Conservation (phyloP, 2,888 invertebrate species). For the Subacronicta megacephala region DNA sequence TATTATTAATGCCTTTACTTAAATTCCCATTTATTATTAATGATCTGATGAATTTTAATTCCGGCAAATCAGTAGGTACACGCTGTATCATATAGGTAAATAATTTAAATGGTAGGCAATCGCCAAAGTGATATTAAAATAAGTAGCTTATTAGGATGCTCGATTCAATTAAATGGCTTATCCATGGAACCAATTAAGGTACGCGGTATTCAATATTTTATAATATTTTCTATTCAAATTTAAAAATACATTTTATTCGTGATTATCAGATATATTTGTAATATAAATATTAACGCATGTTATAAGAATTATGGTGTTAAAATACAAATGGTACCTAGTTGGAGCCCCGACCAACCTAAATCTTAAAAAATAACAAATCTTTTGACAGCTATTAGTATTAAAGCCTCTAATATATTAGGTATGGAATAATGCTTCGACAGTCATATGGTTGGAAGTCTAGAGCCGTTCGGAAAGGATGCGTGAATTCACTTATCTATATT, state of each 20-base stretch:
- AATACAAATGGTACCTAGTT: conserved; percentile 8
- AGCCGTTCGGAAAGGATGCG: too few relatives aligned
- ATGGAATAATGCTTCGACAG: too few relatives aligned
- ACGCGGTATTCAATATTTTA: conserved; percentile 52
- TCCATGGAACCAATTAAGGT: conserved; percentile 73
- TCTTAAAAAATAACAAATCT: not conserved
- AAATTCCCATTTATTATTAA: not conserved
- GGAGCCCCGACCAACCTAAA: conserved; percentile 1
- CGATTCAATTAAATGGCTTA: conserved; percentile 69
- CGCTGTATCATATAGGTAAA: conserved; percentile 28
- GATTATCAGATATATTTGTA: conserved; percentile 7
- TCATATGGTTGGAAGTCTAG: too few relatives aligned
- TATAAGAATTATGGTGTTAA: conserved; percentile 1
- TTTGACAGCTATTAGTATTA: too few relatives aligned
- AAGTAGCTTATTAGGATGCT: conserved; percentile 66
- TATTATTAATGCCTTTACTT: not conserved
- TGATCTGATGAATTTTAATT: conserved; percentile 5
- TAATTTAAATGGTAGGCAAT: conserved; percentile 54
- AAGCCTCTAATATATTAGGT: too few relatives aligned
- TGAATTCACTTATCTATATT: too few relatives aligned
- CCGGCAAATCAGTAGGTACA: conserved; percentile 15
- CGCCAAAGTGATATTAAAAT: conserved; percentile 81
- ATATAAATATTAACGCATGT: conserved; percentile 1
- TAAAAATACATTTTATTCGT: conserved; percentile 32
- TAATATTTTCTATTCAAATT: conserved; percentile 38